Conservation (phyloP, 2,797 vertebrate genomes). For the Scolopax rusticola region DNA sequence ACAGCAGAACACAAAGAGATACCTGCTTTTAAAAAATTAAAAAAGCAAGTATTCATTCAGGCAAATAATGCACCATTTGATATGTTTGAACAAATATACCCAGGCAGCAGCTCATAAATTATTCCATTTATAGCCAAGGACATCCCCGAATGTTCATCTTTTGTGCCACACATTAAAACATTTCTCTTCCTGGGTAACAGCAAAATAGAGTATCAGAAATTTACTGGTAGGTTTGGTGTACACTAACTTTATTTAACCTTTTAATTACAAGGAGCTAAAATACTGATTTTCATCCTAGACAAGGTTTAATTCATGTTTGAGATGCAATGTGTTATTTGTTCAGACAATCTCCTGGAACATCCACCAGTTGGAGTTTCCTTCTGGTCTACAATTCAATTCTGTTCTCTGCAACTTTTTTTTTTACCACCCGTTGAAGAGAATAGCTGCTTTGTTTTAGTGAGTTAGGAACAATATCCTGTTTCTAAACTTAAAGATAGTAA, state of each 20-base stretch:
- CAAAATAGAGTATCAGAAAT: neutral
- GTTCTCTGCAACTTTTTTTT: neutral
- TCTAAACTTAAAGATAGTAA: neutral
- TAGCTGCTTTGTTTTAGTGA: neutral
- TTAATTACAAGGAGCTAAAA: accelerated
- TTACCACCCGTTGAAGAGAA: neutral
- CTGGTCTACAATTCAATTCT: neutral
- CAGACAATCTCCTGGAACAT: neutral
- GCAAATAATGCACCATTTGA: neutral
- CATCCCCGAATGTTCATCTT: neutral
- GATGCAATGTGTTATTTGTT: neutral
- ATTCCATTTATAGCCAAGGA: neutral
- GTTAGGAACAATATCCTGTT: neutral
- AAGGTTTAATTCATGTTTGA: neutral
- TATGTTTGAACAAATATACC: accelerated
- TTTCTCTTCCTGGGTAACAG: neutral
- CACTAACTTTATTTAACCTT: neutral
- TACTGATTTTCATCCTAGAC: neutral
- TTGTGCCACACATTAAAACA: neutral
- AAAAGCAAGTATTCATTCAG: neutral
- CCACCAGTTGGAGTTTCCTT: neutral
- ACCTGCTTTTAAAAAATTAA: accelerated
- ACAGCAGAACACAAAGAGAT: neutral
- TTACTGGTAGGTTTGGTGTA: neutral
- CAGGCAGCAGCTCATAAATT: neutral